Evolutionary conservation across 92 coral and sea anemone genomes (phyloP), one percentile per base, ranked within the genome.

Genomic region (Plumapathes pennacea): DNA sequence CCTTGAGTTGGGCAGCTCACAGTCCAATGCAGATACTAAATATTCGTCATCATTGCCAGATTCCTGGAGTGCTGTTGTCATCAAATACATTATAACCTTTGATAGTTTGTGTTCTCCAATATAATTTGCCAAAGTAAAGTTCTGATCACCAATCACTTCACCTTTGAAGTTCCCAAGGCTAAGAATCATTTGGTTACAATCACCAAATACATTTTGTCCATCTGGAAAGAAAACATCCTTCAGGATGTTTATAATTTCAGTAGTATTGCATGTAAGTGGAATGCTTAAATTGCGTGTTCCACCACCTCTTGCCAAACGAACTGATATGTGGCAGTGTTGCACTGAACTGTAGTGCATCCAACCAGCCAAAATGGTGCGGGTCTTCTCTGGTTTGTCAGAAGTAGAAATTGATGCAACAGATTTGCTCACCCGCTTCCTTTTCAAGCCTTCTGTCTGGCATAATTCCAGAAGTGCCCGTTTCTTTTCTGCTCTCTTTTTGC

Each of bases 251-350:
- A 56, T 43, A 38, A 76, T 9, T 14, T 66, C 50, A 28, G 41
- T 31, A 39, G 28, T 49, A 10, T 46, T 45, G 28, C 50, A 24
- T 23, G 50, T 38, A 20, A 50, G 42, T 25, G 75, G 43, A 46
- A 48, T 54, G 49, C 69, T 49, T 10, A 76, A 38, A 43, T 57
- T 67, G 19, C 79, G 61, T 33, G 79, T 60, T 7, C 79, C 79
- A 30, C 79, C 79, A 21, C 78, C 76, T 67, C 66, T 58, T 25
- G 84, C 68, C 48, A 77, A 38, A 28, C 84, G 67, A 44, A 77
- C 50, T 34, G 61, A 49, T 8, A 53, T 43, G 51, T 77, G 51
- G 14, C 53, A 48, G 4, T 60, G 57, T 59, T 77, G 67, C 10
- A 25, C 51, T 3, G 28, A 11, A 31, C 38, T 26, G 74, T 38